Percentiles rank a stretch among this genome's conserved stretches.
phyloP scores from a whole-genome alignment of 2,113 vertebrate genomes.

The Egretta garzetta region DNA sequence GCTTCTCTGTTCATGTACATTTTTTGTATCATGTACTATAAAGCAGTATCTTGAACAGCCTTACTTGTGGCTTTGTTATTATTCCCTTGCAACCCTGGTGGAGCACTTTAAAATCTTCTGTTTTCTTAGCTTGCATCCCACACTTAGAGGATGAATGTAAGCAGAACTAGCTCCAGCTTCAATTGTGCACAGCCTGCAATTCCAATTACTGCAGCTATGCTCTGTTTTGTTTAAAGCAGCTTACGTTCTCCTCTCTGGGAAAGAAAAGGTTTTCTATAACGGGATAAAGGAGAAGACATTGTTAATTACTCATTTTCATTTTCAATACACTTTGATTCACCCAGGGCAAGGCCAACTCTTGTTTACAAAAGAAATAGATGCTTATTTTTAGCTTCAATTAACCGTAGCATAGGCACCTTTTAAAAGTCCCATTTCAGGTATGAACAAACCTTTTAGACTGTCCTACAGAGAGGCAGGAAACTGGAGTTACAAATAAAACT shows the following conservation, averaged over 20 bases:
- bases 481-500: not conserved
- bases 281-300: not conserved
- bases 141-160: not conserved
- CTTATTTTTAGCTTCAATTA: conserved; percentile 38
- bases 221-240: conserved; percentile 20
- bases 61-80: not conserved
- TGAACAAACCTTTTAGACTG: not conserved
- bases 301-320: conserved; percentile 56
- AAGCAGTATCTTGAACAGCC: not conserved
- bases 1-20: rapidly evolving
- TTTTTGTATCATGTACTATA: not conserved
- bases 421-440: not conserved
- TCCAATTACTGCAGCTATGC: not conserved
- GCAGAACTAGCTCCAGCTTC: not conserved
- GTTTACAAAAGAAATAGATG: not conserved
- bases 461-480: not conserved
- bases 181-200: not conserved
- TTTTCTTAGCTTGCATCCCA: not conserved
- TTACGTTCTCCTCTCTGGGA: not conserved
- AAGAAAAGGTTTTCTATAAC: conserved; percentile 35
- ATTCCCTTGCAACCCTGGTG: not conserved
- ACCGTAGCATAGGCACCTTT: not conserved
- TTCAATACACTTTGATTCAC: conserved; percentile 7
- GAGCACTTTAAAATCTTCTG: not conserved
- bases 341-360: not conserved